Conservation (phyloP, 2,797 vertebrate genomes). For the Gallirallus australis region DNA sequence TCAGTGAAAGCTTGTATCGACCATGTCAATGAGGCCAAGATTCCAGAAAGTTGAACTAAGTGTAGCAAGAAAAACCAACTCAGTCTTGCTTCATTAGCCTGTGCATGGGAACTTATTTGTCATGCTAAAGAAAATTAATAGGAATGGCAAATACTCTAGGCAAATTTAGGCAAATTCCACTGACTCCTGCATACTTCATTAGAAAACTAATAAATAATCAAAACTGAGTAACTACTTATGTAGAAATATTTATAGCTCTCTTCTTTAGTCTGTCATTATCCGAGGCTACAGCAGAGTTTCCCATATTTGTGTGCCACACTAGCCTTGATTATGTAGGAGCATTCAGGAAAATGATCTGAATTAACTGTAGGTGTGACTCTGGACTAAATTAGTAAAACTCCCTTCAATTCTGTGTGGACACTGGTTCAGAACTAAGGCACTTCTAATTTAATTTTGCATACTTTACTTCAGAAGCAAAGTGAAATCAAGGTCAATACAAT, state of each 20-base stretch:
- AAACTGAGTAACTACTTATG: neutral
- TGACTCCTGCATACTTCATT: neutral
- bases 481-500: neutral
- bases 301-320: neutral
- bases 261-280: conserved; percentile 8
- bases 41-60: neutral
- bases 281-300: neutral
- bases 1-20: neutral
- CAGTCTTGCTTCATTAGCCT: neutral
- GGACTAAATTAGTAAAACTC: neutral
- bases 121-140: neutral
- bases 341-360: neutral
- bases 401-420: neutral
- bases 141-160: neutral
- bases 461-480: neutral
- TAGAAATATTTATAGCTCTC: conserved; percentile 12
- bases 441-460: neutral
- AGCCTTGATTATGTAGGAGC: neutral
- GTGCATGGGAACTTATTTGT: neutral
- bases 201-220: conserved; percentile 28
- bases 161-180: conserved; percentile 25
- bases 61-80: neutral
- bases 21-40: neutral
- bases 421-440: neutral
- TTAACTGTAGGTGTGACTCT: neutral